Base-by-base conservation (phyloP, 2,888 invertebrate species). In the Chelonus formosanus region DNA sequence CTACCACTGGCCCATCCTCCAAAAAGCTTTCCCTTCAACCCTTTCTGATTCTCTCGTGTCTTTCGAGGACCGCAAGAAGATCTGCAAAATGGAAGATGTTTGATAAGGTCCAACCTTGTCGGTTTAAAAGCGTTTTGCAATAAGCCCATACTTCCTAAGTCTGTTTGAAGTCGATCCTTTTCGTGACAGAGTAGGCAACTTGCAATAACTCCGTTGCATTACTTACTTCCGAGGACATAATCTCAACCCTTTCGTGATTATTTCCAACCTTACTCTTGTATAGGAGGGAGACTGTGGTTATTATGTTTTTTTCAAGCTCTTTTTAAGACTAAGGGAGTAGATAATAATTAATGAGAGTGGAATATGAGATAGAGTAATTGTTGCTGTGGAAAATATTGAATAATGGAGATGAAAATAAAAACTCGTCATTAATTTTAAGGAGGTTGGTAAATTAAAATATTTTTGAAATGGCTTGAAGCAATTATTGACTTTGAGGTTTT, bases 31-130 rank as follows among this genome's bases (percentile, higher is more conserved):
- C 44, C 8, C 59, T 47, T 20, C 36, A 40, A 47, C 32, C 47
- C 48, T 40, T 35, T 44, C 36, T 20, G 45, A 4, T 43, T 32
- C 8, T 40, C 47, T 34, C 40, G 52, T 34, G 50, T 35, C 56
- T 54, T 61, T 62, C 47, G 20, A 45, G 62, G 58, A 67, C 70
- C 67, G 64, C 67, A 66, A 72, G 70, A 65, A 70, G 71, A 73
- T 74, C 70, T 69, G 62, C 71, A 71, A 73, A 74, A 72, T 70
- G 72, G 70, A 69, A 71, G 71, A 72, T 73, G 71, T 67, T 43
- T 58, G 72, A 73, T 74, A 71, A 71, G 67, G 63, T 53, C 60
- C 67, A 71, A 75, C 69, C 71, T 68, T 68, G 71, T 68, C 64
- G 67, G 52, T 8, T 69, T 69, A 55, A 61, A 59, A 62, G 43